These are phyloP conservation scores for Platysternon megacephalum DNA, from an alignment of 2,113 vertebrate genomes.

Conservation along the genomic window DNA sequence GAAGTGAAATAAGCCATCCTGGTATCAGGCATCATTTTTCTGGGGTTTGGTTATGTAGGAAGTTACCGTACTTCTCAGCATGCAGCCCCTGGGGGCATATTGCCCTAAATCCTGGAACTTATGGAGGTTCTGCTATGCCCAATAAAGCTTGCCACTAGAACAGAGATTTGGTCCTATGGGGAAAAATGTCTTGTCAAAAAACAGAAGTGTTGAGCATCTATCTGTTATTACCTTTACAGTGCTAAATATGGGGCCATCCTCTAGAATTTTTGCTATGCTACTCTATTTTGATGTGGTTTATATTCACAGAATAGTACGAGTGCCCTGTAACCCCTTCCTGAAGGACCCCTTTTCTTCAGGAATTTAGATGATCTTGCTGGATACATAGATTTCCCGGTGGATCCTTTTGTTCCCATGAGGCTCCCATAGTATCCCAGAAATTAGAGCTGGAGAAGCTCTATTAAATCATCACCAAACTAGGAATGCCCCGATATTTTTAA, in stretches of 20 bases:
- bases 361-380: neutral
- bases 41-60: neutral
- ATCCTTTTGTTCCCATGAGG: neutral
- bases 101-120: neutral
- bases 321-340: neutral
- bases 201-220: neutral
- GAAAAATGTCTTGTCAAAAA: neutral
- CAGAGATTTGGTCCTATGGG: neutral
- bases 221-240: neutral
- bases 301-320: neutral
- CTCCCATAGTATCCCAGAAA: neutral
- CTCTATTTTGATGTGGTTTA: neutral
- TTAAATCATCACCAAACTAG: neutral
- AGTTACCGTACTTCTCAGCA: neutral
- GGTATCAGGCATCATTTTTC: neutral
- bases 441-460: neutral
- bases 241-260: neutral
- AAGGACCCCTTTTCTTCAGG: neutral
- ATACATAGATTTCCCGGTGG: neutral
- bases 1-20: neutral
- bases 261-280: neutral
- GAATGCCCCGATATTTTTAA: neutral
- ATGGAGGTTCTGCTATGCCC: neutral
- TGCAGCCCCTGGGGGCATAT: neutral
- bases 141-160: neutral